phyloP scores from a whole-genome alignment of 2,797 vertebrate species.

The Chelonia mydas region DNA sequence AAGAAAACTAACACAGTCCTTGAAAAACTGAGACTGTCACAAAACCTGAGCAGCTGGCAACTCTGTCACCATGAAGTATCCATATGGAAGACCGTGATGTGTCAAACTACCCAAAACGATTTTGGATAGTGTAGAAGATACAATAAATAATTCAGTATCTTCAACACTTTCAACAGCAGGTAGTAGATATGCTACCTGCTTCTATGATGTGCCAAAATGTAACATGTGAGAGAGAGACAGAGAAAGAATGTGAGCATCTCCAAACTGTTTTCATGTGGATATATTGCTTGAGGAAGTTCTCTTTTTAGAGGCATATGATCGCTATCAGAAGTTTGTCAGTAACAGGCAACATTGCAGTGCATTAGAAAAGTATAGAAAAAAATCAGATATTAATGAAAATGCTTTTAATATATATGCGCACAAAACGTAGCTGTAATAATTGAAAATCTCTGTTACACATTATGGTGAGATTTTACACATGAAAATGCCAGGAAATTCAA shows the following conservation, averaged over 20 bases:
- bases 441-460: not conserved
- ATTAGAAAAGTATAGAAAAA: slow-evolving; percentile 63
- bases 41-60: slow-evolving; percentile 87
- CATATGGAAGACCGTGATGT: slow-evolving; percentile 88
- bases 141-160: slow-evolving; percentile 88
- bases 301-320: slow-evolving; percentile 75
- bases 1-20: slow-evolving; percentile 82
- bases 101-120: slow-evolving; percentile 86
- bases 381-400: slow-evolving; percentile 20
- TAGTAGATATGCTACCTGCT: slow-evolving; percentile 87
- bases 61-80: slow-evolving; percentile 86
- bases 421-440: not conserved
- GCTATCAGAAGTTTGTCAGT: slow-evolving; percentile 77
- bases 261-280: slow-evolving; percentile 78
- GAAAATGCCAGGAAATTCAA: slow-evolving; percentile 54
- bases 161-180: slow-evolving; percentile 87
- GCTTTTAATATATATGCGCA: slow-evolving; percentile 35
- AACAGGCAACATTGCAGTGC: slow-evolving; percentile 65
- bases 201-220: slow-evolving; percentile 83
- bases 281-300: slow-evolving; percentile 79
- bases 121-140: slow-evolving; percentile 84
- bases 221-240: slow-evolving; percentile 72
- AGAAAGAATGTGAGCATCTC: slow-evolving; percentile 73
- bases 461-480: slow-evolving; percentile 43
- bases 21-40: slow-evolving; percentile 80